These are phyloP conservation scores for Globicephala melas DNA, from an alignment of 2,113 vertebrate genomes.

Conservation along the genomic window DNA sequence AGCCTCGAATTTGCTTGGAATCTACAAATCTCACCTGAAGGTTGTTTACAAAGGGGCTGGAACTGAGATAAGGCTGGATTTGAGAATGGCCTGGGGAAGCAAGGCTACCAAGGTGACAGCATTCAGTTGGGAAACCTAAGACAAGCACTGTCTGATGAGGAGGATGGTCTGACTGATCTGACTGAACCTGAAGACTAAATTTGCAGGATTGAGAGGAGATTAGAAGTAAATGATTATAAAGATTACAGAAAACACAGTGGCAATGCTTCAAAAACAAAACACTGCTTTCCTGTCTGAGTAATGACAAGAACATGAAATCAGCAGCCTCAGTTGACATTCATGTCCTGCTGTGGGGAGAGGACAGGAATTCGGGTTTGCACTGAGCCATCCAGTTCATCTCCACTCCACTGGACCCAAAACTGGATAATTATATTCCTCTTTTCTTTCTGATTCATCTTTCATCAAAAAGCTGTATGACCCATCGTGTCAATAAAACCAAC, in stretches of 20 bases:
- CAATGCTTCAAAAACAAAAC: not conserved
- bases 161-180: not conserved
- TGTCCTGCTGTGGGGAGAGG: no score
- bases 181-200: not conserved
- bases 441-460: conserved; percentile 1
- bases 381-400: fast-evolving
- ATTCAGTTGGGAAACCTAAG: not conserved
- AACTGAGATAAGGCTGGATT: not conserved
- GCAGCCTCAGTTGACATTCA: not conserved
- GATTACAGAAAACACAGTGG: not conserved
- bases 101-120: not conserved
- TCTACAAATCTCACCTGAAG: not conserved
- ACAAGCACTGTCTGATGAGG: not conserved
- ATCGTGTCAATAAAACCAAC: conserved; percentile 12
- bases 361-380: no score
- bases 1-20: not conserved
- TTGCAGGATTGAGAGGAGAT: not conserved
- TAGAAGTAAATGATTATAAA: not conserved
- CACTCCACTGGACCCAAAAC: not conserved
- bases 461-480: conserved; percentile 1
- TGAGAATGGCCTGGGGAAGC: not conserved
- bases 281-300: not conserved
- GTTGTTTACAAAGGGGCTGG: not conserved
- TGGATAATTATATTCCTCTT: not conserved
- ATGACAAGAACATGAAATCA: not conserved